Evolutionary conservation across 2,113 vertebrate genomes (phyloP), one percentile per base, ranked within the genome.

Genomic region (Steatornis caripensis): DNA sequence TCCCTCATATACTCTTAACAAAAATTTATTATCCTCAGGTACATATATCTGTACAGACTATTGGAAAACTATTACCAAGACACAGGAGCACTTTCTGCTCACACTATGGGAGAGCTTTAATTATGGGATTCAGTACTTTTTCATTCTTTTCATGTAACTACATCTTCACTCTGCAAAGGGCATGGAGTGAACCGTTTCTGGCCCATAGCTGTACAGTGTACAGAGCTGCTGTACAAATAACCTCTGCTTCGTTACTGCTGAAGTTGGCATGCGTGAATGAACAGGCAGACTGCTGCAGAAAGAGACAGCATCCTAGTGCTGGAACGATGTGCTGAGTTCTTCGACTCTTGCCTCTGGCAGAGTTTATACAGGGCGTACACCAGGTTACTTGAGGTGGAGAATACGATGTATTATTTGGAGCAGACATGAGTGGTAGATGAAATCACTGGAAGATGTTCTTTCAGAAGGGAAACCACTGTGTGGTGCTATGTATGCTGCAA

Each of bases 171-270:
- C n/a, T 27, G 12, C 46, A 39, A 48, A 30, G 37, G 49, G 45
- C 48, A 6, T 4, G 37, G n/a, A 30, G 80, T 41, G n/a, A 81
- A 64, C 24, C 0, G 0, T 13, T 62, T 62, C 30, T 49, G 66
- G 70, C 37, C 43, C 43, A 5, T 30, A 58, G 53, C 1, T 41
- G 39, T 20, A 10, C 15, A 20, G 13, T 5, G 45, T 61, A 16
- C 13, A 1, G 2, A 79, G 20, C 26, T 36, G 53, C 54, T 26
- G 20, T 29, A 7, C 0, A 0, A 46, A 36, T 43, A 54, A 62
- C 27, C 58, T 43, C 34, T 4, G 1, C 48, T 16, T 54, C 43
- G 1, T 24, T 24, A 11, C 8, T 51, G 1, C 30, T 1, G 1
- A 20, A 16, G 23, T 1, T 66, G 64, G 13, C 48, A 21, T 3